phyloP scores from a whole-genome alignment of 2,888 invertebrate species.

The Steinernema scapterisci region DNA sequence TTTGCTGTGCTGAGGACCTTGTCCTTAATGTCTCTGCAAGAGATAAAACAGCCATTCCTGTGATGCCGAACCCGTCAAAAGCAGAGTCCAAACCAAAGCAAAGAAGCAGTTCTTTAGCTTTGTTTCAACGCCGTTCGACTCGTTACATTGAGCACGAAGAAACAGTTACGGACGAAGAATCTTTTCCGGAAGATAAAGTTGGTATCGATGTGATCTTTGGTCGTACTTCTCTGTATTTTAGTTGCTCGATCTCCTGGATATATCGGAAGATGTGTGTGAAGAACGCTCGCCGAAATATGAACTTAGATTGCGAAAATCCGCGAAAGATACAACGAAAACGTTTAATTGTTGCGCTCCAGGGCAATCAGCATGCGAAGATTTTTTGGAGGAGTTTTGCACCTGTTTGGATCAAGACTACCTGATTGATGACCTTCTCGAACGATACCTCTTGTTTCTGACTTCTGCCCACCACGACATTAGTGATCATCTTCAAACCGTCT shows the following conservation, averaged over 20 bases:
- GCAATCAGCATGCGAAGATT: background rate
- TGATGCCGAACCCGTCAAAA: background rate
- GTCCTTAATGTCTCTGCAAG: background rate
- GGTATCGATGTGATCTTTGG: too few species aligned
- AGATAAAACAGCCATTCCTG: too few species aligned
- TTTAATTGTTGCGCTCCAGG: background rate
- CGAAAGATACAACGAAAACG: background rate
- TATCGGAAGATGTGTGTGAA: background rate
- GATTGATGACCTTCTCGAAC: background rate
- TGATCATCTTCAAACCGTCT: background rate
- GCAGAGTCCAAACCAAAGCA: background rate
- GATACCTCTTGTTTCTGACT: background rate
- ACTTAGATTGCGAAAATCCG: conserved; percentile 1
- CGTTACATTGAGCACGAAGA: conserved; percentile 14
- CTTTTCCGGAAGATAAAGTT: too few species aligned
- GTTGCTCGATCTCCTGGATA: background rate
- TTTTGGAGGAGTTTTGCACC: background rate
- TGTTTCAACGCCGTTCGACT: conserved; percentile 6
- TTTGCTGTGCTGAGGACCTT: background rate
- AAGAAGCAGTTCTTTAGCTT: background rate
- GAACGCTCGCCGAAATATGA: background rate
- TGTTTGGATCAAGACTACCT: background rate
- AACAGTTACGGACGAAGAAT: background rate
- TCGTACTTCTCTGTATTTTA: background rate
- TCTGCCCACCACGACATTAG: background rate